Evolutionary conservation across 2,797 vertebrate genomes (phyloP), one percentile per base, ranked within the genome.

Genomic region (Periophthalmus magnuspinnatus): DNA sequence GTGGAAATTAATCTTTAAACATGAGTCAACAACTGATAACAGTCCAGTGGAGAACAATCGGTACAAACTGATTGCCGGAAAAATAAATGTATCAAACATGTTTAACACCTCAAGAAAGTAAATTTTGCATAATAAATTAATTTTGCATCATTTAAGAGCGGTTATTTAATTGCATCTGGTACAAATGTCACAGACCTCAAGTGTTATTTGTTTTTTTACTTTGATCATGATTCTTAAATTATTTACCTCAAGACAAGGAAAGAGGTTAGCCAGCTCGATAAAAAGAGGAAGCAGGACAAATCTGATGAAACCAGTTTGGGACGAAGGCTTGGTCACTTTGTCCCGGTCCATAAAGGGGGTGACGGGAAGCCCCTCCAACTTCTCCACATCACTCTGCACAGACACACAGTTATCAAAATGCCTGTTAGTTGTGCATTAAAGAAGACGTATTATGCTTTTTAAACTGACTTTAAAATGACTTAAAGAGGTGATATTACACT

Each of bases 341-440:
- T 94, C 94, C 59, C 92, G 89, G 70, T 95, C 94, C 94, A 94
- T 94, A 83, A 95, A 94, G 2, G 94, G 93, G 7, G 92, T 93
- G 13, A 94, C 92, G 2, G 93, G 94, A 17, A 95, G 93, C 45
- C 94, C 94, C 72, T 95, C 93, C 5, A 94, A 79, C 78, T 94
- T 95, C 79, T 94, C 94, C 90, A 90, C 81, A 50, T 94, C 94
- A 81, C 94, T 94, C 93, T 94, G 78, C 62, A 62, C 55, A 65
- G n/a, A 47, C 14, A 64, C 0, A 28, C 3, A 8, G 22, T 10
- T 17, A 22, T 38, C 13, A 21, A 22, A 22, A 45, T 41, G 60
- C 0, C 10, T 16, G 22, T 22, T 22, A 9, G n/a, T 22, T 54
- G 50, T 8, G 21, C 2, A 21, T 21, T 52, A 38, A 38, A 28